phyloP scores from a whole-genome alignment of 35 echinoderm and acorn worm genomes.

The Hemicentrotus pulcherrimus region DNA sequence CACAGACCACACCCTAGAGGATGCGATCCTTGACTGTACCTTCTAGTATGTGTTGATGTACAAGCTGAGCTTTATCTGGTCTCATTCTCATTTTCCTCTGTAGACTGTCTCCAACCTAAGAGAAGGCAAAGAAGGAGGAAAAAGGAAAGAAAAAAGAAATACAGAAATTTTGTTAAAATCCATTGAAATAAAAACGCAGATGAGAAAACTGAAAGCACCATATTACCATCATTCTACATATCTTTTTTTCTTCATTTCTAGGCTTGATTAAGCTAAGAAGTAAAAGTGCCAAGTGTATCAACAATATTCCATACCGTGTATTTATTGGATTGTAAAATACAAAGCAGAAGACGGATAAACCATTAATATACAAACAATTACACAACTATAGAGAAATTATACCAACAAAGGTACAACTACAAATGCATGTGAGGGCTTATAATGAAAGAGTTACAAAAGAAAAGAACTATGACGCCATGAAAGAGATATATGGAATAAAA shows the following conservation, averaged over 20 bases:
- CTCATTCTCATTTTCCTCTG: conserved; percentile 98
- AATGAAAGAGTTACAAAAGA: neutral
- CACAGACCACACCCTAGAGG: neutral
- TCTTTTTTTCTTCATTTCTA: neutral
- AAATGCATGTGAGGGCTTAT: neutral
- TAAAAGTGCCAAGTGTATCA: too few relatives aligned
- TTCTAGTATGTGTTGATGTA: conserved; percentile 98
- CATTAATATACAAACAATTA: neutral
- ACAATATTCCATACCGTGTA: neutral
- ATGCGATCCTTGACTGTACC: conserved; percentile 59
- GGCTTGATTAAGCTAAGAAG: neutral
- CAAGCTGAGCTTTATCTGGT: conserved; percentile 93
- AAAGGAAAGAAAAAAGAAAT: neutral
- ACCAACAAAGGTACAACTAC: neutral
- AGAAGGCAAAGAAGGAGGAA: conserved; percentile 53
- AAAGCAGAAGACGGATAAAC: neutral
- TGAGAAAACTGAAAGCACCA: neutral
- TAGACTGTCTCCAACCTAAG: conserved; percentile 95
- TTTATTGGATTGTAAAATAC: neutral
- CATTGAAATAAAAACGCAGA: neutral
- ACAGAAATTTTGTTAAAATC: neutral
- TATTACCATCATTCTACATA: neutral
- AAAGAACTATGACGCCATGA: neutral
- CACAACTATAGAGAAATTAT: neutral
- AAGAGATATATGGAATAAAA: neutral